Evolutionary conservation across 2,888 invertebrate genomes (phyloP), one percentile per base, ranked within the genome.

Genomic region (Drosophila mercatorum): DNA sequence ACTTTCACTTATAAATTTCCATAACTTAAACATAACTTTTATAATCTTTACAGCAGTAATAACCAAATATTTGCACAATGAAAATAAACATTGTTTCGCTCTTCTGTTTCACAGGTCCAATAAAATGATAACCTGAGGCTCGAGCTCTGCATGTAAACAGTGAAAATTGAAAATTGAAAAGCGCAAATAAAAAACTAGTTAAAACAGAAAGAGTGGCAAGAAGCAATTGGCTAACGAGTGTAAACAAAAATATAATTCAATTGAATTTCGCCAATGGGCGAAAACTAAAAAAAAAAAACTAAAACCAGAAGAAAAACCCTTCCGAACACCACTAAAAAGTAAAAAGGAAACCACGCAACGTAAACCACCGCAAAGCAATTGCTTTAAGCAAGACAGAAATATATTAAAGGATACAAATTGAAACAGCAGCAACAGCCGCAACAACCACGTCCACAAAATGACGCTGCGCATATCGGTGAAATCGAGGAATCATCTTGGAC

Each of bases 401-500:
- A 40, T 52, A 52, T 7, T 31, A 31, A 51, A 22, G 36, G 51
- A 36, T 51, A 51, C 51, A 43, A 51, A 62, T 52, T 60, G 53
- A 41, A 67, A 64, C 31, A 66, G 61, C 43, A 66, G 26, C n/a
- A 58, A 47, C 38, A 47, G 51, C 17, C 38, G 51, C 8, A 3
- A 14, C 4, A 68, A 60, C n/a, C 36, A 71, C 43, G 58, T 36
- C 51, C 28, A 75, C 88, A 86, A 85, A 84, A 93, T 93, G 92
- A 92, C 92, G 91, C 81, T 88, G 81, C 91, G 92, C 83, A 89
- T 92, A 83, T 90, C 91, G 76, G 91, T 89, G 64, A 92, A 91
- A 90, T 92, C 88, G 83, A 91, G 91, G 89, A 91, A 92, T 91
- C 90, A 92, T 90, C 90, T 91, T 83, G 92, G 91, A 87, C 91